Evolutionary conservation across 2,113 vertebrate species (phyloP), one percentile per base, ranked within the genome.

Genomic region (Cyrtonyx montezumae): DNA sequence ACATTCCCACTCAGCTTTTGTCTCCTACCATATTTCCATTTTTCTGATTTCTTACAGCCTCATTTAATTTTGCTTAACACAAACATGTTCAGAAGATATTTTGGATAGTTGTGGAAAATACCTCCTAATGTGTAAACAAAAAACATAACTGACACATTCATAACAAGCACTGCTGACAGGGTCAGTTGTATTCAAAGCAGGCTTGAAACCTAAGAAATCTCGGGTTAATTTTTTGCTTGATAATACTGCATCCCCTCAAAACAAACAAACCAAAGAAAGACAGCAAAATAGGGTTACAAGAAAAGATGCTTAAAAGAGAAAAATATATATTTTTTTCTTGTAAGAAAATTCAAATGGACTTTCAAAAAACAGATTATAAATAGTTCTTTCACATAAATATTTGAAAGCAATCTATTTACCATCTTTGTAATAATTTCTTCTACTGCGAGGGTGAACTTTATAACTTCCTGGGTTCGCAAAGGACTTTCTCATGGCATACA

Each of bases 371-470:
- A 83, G 34, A 88, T 83, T 83, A 91, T 42, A 92, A 91, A 92
- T 51, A 76, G 8, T 36, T 69, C 87, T 61, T 66, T 89, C 55
- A 53, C 3, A 76, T 8, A 73, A 73, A 20, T 87, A 55, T 40
- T 80, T 88, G 53, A 96, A 93, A 85, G 45, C 51, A 91, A 88
- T 96, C 96, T 6, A 73, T 95, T 95, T 93, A 71, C 19, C 6
- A 22, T 74, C 20, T 84, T 91, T 16, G 62, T 51, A 94, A 96
- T 94, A 21, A 90, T 93, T 95, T 95, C 30, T n/a, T 84, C 21
- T 89, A 75, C 86, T 71, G 30, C 32, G 71, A 81, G 13, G 22
- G 66, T 76, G 30, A 91, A 66, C 68, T 94, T 95, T 90, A 45
- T 88, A 90, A 91, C 42, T 67, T 88, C 84, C 61, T 51, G 53